phyloP scores from a whole-genome alignment of 2,888 invertebrate genomes.

The Cryptus viduatorius region DNA sequence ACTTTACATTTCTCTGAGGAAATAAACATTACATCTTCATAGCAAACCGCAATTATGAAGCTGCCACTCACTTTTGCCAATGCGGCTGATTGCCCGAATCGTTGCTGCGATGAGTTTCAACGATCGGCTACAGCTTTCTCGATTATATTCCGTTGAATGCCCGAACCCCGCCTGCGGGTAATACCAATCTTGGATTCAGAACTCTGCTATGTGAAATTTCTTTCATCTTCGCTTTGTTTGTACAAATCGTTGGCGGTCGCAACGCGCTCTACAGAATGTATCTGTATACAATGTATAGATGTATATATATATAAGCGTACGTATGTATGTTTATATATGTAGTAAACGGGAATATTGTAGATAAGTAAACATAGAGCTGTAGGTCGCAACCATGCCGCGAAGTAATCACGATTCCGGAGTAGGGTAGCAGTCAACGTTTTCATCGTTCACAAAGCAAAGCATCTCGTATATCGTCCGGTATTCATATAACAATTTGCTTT shows the following conservation, averaged over 20 bases:
- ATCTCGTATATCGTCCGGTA: background rate
- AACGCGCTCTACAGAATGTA: background rate
- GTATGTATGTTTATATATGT: background rate
- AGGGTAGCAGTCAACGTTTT: background rate
- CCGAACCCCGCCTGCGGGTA: too few species aligned
- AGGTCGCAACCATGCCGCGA: background rate
- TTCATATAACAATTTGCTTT: conserved; percentile 12
- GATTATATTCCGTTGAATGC: too few species aligned
- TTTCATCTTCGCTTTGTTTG: conserved; percentile 20
- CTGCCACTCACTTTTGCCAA: background rate
- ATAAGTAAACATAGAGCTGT: background rate
- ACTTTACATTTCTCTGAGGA: background rate
- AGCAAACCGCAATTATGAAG: background rate
- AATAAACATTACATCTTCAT: background rate
- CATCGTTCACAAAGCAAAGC: background rate
- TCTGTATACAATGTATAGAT: too few species aligned
- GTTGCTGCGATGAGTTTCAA: too few species aligned
- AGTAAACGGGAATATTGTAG: background rate
- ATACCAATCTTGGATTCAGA: background rate
- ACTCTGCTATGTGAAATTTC: conserved; percentile 6
- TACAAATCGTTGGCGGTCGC: background rate
- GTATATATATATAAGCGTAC: background rate
- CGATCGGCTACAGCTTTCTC: too few species aligned
- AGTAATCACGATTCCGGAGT: background rate
- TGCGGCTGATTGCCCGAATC: too few species aligned